These are phyloP conservation scores for Oryzias javanicus DNA, from an alignment of 2,113 vertebrate genomes.

Conservation along the genomic window DNA sequence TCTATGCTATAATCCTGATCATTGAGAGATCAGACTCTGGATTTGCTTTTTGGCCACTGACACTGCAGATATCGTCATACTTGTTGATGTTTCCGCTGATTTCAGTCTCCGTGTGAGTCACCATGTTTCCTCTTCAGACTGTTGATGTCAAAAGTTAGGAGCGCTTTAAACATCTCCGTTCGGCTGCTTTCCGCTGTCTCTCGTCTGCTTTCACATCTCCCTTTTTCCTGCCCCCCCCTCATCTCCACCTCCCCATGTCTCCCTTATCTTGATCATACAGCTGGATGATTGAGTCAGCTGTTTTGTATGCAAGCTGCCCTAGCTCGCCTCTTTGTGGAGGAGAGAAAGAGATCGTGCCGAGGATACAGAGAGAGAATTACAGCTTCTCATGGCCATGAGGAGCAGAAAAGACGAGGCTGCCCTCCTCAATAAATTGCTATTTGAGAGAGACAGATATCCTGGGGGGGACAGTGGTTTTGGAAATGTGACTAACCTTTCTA, in stretches of 20 bases:
- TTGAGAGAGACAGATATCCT: conserved; percentile 62
- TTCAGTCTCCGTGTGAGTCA: conserved; percentile 28
- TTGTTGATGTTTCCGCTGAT: neutral
- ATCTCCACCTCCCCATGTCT: conserved; percentile 60
- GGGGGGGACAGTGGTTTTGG: conserved; percentile 39
- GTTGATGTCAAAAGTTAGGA: conserved; percentile 34
- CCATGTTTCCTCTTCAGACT: conserved; percentile 36
- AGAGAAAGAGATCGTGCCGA: conserved; percentile 75
- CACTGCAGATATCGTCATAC: neutral
- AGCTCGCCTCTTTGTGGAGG: conserved; percentile 79
- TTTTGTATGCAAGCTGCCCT: conserved; percentile 84
- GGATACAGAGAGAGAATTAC: conserved; percentile 77
- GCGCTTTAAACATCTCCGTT: conserved; percentile 55
- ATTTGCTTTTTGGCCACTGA: no score
- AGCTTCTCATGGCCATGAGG: conserved; percentile 62
- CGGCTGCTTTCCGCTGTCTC: conserved; percentile 58
- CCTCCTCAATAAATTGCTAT: conserved; percentile 65
- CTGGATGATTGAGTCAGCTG: conserved; percentile 88
- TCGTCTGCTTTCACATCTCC: conserved; percentile 59
- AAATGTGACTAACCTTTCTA: conserved; percentile 61
- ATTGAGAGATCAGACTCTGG: no score
- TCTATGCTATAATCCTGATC: no score
- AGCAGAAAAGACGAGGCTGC: conserved; percentile 56
- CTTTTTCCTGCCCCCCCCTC: conserved; percentile 57
- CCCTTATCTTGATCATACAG: conserved; percentile 86